Percentiles rank a stretch among this genome's conserved stretches.
phyloP scores from a whole-genome alignment of 2,797 vertebrate species.

The Notamacropus eugenii region DNA sequence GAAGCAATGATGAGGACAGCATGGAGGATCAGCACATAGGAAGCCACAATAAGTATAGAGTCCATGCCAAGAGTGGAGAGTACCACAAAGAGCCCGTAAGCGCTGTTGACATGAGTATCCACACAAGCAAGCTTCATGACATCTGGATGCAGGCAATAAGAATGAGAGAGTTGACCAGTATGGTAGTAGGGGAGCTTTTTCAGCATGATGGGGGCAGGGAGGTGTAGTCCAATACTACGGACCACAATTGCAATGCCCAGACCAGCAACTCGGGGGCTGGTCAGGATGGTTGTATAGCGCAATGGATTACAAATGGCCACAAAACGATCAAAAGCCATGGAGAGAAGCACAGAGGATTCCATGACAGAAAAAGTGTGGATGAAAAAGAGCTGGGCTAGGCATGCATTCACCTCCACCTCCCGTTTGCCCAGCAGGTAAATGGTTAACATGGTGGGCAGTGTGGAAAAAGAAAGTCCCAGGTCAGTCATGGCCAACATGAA shows the following conservation, averaged over 20 bases:
- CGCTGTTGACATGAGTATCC: slow-evolving; percentile 78
- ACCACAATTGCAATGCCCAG: slow-evolving; percentile 55
- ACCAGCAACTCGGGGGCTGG: slow-evolving; percentile 11
- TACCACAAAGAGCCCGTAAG: slow-evolving; percentile 79
- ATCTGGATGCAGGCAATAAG: slow-evolving; percentile 63
- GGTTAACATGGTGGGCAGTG: slow-evolving; percentile 64
- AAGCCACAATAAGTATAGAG: slow-evolving; percentile 75
- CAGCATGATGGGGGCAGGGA: slow-evolving; percentile 68
- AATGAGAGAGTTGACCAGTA: slow-evolving; percentile 43
- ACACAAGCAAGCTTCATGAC: slow-evolving; percentile 83
- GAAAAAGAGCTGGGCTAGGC: slow-evolving; percentile 74
- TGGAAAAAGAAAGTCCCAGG: slow-evolving; percentile 68
- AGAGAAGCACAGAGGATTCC: slow-evolving; percentile 73
- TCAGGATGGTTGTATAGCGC: slow-evolving; percentile 61
- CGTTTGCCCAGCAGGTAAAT: slow-evolving; percentile 50
- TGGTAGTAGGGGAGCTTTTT: slow-evolving; percentile 58
- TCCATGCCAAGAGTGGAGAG: slow-evolving; percentile 77
- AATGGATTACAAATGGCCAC: slow-evolving; percentile 72
- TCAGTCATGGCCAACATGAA: slow-evolving; percentile 63
- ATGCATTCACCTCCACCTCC: slow-evolving; percentile 16
- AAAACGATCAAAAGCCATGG: slow-evolving; percentile 70
- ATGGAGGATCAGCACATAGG: slow-evolving; percentile 81
- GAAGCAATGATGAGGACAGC: slow-evolving; percentile 80
- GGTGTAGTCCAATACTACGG: slow-evolving; percentile 43
- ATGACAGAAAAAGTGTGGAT: slow-evolving; percentile 73